phyloP scores from a whole-genome alignment of 2,888 invertebrate species.

The Malthinus flaveolus region DNA sequence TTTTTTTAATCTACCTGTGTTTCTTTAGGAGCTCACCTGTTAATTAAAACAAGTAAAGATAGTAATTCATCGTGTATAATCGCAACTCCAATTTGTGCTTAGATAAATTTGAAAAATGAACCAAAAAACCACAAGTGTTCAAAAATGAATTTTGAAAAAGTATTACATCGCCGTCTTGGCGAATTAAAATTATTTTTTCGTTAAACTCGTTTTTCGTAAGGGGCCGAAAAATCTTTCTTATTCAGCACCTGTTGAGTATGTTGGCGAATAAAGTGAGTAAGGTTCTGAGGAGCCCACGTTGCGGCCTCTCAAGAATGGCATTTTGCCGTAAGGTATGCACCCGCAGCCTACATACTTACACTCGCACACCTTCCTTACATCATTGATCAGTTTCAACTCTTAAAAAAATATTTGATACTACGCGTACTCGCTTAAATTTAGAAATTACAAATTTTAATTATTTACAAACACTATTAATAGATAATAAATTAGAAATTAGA shows the following conservation, averaged over 20 bases:
- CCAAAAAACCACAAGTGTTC: no score
- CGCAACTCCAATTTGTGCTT: not conserved
- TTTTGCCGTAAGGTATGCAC: conserved; percentile 28
- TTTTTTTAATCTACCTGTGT: conserved; percentile 28
- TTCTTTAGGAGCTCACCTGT: conserved; percentile 44
- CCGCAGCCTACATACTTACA: conserved; percentile 28
- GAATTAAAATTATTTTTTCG: no score
- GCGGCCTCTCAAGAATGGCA: conserved; percentile 28
- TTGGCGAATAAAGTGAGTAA: conserved; percentile 21
- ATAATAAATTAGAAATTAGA: no score
- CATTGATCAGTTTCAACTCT: conserved; percentile 13
- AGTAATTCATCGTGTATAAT: conserved; percentile 8
- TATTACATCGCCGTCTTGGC: no score
- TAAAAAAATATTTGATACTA: not conserved
- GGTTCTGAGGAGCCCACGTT: conserved; percentile 20
- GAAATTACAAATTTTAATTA: not conserved
- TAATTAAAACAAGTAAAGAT: conserved; percentile 15
- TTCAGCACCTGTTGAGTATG: conserved; percentile 25
- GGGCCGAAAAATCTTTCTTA: not conserved
- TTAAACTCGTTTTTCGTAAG: no score
- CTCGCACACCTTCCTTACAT: conserved; percentile 30
- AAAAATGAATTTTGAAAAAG: no score
- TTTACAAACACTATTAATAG: no score
- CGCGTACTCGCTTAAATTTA: conserved; percentile 3
- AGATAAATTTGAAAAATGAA: no score